A percentile compares a stretch with the other conserved stretches of the same genome.
Conservation (phyloP, 1,140 invertebrate species). For the Diachasma alloeum region DNA sequence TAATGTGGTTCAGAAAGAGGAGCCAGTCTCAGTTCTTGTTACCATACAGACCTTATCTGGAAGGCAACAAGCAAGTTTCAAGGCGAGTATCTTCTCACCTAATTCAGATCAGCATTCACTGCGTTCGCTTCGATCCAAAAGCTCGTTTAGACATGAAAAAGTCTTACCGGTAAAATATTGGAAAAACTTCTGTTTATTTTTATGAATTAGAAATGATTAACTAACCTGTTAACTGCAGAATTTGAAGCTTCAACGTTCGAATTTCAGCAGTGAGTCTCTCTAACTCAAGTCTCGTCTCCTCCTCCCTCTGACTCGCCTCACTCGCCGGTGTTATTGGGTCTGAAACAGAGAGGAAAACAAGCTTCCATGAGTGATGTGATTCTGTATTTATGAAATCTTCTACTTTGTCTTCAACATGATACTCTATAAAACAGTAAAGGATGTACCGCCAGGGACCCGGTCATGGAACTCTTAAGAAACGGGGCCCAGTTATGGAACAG, state of each 20-base stretch:
- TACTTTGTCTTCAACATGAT: neutral
- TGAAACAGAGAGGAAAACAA: constrained; percentile 42
- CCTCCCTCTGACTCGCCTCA: constrained; percentile 65
- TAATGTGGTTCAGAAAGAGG: neutral
- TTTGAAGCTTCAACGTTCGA: constrained; percentile 67
- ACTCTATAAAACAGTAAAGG: neutral
- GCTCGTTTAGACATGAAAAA: no score
- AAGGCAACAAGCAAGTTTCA: no score
- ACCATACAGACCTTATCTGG: neutral
- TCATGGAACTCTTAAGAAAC: no score
- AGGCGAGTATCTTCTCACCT: neutral
- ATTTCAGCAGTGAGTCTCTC: constrained; percentile 71
- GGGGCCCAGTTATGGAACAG: no score
- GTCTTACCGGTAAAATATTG: no score
- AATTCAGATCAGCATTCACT: constrained; percentile 14
- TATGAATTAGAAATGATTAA: neutral
- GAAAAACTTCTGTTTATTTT: neutral
- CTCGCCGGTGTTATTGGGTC: constrained; percentile 54
- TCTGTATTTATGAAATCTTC: neutral
- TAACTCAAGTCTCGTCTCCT: constrained; percentile 69
- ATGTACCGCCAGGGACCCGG: neutral
- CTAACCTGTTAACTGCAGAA: constrained; percentile 67
- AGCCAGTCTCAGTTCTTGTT: neutral
- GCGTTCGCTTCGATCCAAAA: no score
- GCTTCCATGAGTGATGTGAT: neutral